Base-by-base conservation (phyloP, 2,797 vertebrate species). In the Semotilus atromaculatus region DNA sequence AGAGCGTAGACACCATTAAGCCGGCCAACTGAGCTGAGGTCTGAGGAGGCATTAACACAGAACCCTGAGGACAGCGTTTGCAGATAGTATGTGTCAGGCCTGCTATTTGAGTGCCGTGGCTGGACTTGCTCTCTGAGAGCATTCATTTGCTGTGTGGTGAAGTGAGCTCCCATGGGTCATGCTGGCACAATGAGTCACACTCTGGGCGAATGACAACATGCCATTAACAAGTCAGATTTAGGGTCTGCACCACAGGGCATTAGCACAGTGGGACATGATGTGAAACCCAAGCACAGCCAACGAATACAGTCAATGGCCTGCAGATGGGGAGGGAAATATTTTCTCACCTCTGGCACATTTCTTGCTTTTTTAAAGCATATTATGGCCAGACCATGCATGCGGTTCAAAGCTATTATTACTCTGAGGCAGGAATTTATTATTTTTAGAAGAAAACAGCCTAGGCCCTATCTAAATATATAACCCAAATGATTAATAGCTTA, bases 211-310 rank as follows among this genome's bases (percentile, higher is more conserved):
- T 45, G 83, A 81, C 79, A 72, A 85, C 75, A 79, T 70, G 45
- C 71, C 75, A 86, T 86, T 88, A 89, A 67, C 58, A 66, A 83
- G 72, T 83, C 71, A 82, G 86, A 85, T 88, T 81, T 83, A 88
- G 48, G 66, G 40, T 64, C 26, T 66, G 64, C 45, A 72, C 80
- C 74, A 67, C 70, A 64, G 45, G 71, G 70, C 26, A 68, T 74
- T n/a, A 55, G 64, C 48, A 75, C 34, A 68, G 72, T 7, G 58
- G 53, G 60, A 81, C 64, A 55, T 68, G 78, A 81, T 43, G 26
- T 60, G 48, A 86, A 70, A 68, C 14, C 36, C 48, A 40, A 80
- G 62, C 62, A 60, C 73, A 36, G 29, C n/a, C 62, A 48, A 67
- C 21, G 10, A 26, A 40, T 79, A 10, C 53, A 34, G 67, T 34